Base-by-base conservation (phyloP, 1,140 invertebrate species). In the Subanguina moxae region DNA sequence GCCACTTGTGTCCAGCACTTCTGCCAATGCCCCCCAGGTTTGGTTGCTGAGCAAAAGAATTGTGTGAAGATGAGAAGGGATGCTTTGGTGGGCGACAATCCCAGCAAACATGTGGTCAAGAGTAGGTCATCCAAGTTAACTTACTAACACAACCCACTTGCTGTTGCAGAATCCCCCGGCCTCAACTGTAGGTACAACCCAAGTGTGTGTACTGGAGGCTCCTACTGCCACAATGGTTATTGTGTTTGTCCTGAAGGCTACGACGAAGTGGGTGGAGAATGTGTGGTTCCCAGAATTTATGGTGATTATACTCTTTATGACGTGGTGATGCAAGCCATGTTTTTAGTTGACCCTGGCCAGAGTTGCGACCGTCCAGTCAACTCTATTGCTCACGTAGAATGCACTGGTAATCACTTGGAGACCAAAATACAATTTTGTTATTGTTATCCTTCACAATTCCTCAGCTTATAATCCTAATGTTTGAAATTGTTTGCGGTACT, bases 191-290 rank as follows among this genome's bases (percentile, higher is more conserved):
- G 75, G 0, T 68, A 74, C 9, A 77, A 74, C 32, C 72, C 72
- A 5, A 48, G 65, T 38, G 57, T 74, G 38, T 74, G 72, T 48
- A 77, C 75, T 32, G 72, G 72, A 3, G 69, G 70, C 27, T 74
- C 72, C 15, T 74, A 67, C 57, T 74, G 72, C 56, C 77, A 57
- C 43, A 74, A 74, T 45, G 72, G 75, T 5, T 73, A 73, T 75
- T 74, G 72, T 62, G 72, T 74, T 19, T 74, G 72, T 56, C 75
- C 72, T 21, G 66, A 66, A 25, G 72, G 72, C 1, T 74, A 74
- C 61, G 72, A 74, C 8, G 75, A 74, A 58, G n/a, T 61, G 11
- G 57, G 77, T 38, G 72, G 72, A 11, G 72, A 74, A 58, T 74
- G 72, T 62, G 32, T 68, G 58, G 56, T 77, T n/a, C 72, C 72